Evolutionary conservation across 2,888 invertebrate genomes (phyloP), one percentile per base, ranked within the genome.

Genomic region (Caradrina kadenii): DNA sequence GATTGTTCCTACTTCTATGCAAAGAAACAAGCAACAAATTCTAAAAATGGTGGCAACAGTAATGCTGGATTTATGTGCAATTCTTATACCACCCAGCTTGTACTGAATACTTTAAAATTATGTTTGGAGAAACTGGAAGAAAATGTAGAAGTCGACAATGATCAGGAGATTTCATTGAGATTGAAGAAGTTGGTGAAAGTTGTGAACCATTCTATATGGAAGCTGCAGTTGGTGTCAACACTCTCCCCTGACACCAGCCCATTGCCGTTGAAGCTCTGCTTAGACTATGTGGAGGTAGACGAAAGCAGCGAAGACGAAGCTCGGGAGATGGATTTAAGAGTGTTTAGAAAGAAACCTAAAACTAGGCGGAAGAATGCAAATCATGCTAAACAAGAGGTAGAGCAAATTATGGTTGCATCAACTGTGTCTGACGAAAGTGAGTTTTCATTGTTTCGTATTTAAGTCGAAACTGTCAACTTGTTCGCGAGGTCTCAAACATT

Each of bases 171-270:
- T 1, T 79, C 79, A 0, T 69, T 84, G 11, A 89, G 94, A 75
- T 87, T 93, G 17, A 94, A 90, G 81, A 93, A 87, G 73, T 92
- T 90, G 85, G 91, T 89, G 87, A 96, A 92, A 91, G 96, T 92
- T 15, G 95, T 97, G 6, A 96, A 96, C 76, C 97, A 98, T 89
- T 97, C 97, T 10, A 93, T 96, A 71, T 98, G 98, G 98, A 96
- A 98, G 85, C 93, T 97, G 82, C 97, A 98, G 86, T 90, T 98
- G 56, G 96, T 98, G n/a, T 96, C 96, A 0, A 96, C 96, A 67
- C 89, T 96, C 1, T 95, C 96, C 7, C 96, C 96, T 3, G 92
- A 95, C 49, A 91, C 92, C 6, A 94, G 93, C 73, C 93, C 94
- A 11, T 90, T 95, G 67, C 91, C 91, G 35, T 80, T 94, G 7